Evolutionary conservation across 2,113 vertebrate genomes (phyloP).

Genomic region (Gracilinanus agilis): DNA sequence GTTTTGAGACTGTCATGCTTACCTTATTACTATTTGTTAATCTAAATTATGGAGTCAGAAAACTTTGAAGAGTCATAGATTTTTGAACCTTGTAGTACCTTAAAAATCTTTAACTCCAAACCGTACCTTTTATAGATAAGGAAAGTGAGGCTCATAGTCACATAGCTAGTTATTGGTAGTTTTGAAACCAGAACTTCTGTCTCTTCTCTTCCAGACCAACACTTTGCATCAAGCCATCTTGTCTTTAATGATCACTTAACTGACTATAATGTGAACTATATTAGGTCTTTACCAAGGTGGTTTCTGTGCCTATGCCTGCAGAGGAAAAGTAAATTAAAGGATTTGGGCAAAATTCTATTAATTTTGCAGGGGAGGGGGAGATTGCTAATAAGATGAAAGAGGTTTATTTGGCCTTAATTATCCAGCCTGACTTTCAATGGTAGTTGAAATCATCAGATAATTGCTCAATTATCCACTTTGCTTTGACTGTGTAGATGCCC

Average conservation of each 20-base stretch:
- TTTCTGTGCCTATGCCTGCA: neutral
- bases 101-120: neutral
- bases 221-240: neutral
- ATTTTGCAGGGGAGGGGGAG: neutral
- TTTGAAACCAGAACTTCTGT: neutral
- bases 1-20: neutral
- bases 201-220: neutral
- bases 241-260: neutral
- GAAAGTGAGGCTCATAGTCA: neutral
- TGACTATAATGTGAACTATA: neutral
- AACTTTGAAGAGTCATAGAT: neutral
- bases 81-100: neutral
- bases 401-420: conserved; percentile 62
- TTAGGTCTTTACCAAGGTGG: neutral
- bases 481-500: conserved; percentile 74
- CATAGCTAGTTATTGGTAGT: neutral
- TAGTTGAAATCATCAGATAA: conserved; percentile 77
- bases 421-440: conserved; percentile 64
- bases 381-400: neutral
- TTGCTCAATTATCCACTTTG: conserved; percentile 78
- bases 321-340: neutral
- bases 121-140: neutral
- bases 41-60: neutral
- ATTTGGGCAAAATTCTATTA: neutral
- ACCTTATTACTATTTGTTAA: neutral